These are phyloP conservation scores for Anthopleura sola DNA, from an alignment of 64 coral and sea anemone genomes.

Conservation along the genomic window DNA sequence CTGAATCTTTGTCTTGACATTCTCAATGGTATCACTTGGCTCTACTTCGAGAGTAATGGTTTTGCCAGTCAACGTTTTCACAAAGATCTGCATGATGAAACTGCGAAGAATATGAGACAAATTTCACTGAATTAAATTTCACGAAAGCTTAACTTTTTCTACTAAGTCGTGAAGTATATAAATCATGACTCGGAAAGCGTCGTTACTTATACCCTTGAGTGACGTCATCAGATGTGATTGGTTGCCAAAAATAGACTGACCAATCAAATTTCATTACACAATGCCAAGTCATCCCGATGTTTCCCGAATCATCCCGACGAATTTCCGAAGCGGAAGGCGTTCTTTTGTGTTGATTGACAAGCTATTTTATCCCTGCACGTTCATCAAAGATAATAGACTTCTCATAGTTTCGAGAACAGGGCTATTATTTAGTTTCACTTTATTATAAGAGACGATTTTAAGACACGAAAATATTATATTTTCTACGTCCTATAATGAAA, in stretches of 20 bases:
- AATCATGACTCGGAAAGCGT: background rate
- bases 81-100: constrained; percentile 28
- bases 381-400: background rate
- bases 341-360: background rate
- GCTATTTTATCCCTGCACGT: background rate
- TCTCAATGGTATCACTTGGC: constrained; percentile 21
- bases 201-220: background rate
- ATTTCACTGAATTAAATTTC: background rate
- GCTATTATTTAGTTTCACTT: background rate
- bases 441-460: background rate
- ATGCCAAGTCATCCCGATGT: background rate
- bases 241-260: background rate
- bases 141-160: background rate
- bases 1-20: constrained; percentile 16
- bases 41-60: constrained; percentile 20
- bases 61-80: constrained; percentile 5
- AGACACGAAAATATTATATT: too few species aligned
- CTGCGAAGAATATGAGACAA: too few species aligned
- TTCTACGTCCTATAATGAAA: too few species aligned
- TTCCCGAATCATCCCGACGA: background rate
- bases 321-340: background rate
- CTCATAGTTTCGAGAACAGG: background rate
- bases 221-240: background rate
- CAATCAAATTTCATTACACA: background rate
- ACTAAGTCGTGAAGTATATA: background rate